phyloP scores from a whole-genome alignment of 2,797 vertebrate genomes.

The Oryzias sinensis region DNA sequence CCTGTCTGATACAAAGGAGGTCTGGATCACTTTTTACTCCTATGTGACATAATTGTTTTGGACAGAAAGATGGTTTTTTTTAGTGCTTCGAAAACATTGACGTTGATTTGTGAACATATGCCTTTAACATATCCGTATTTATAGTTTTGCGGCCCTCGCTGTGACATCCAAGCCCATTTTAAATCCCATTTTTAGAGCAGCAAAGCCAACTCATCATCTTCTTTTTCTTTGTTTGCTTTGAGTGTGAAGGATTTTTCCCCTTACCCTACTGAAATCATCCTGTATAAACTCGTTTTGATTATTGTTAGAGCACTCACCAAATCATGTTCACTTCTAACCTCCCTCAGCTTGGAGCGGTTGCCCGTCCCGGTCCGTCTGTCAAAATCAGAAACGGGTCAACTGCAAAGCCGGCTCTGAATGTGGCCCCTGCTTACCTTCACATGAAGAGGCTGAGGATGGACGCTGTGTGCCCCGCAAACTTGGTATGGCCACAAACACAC shows the following conservation, averaged over 20 bases:
- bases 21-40: conserved; percentile 21
- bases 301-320: conserved; percentile 4
- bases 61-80: neutral
- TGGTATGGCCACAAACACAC: conserved; percentile 63
- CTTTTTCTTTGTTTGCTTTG: neutral
- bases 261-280: neutral
- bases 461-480: conserved; percentile 58
- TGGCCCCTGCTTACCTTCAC: conserved; percentile 78
- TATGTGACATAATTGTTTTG: conserved; percentile 23
- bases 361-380: conserved; percentile 80
- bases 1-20: conserved; percentile 18
- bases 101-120: neutral
- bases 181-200: no score
- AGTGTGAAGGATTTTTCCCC: no score
- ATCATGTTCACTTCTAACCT: conserved; percentile 13
- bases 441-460: conserved; percentile 75
- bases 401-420: conserved; percentile 77
- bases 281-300: conserved; percentile 6
- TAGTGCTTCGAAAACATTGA: neutral
- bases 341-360: conserved; percentile 65
- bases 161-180: no score
- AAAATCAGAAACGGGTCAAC: conserved; percentile 70
- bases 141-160: no score
- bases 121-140: neutral
- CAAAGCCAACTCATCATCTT: no score